These are phyloP conservation scores for Zaprionus lineosus DNA, from an alignment of 2,888 invertebrate genomes.

Conservation along the genomic window DNA sequence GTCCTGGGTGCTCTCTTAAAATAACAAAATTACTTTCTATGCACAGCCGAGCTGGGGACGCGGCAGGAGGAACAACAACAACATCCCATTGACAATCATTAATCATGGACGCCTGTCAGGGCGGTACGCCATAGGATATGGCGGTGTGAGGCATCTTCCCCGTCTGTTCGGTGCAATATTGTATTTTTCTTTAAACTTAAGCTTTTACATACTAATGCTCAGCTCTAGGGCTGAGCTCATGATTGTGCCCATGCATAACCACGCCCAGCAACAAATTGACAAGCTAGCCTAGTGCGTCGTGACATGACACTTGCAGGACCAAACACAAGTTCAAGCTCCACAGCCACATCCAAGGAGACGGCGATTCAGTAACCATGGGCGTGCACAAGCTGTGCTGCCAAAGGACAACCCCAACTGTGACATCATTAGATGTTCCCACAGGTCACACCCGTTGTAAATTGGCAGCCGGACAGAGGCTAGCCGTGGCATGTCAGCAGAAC, in stretches of 20 bases:
- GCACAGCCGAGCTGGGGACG: constrained; percentile 57
- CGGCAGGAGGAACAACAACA: constrained; percentile 32
- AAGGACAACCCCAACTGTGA: constrained; percentile 47
- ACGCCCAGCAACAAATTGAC: constrained; percentile 77
- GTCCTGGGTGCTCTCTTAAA: constrained; percentile 70
- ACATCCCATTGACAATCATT: constrained; percentile 83
- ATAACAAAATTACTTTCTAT: constrained; percentile 77
- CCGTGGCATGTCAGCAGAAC: constrained; percentile 62
- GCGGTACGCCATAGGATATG: constrained; percentile 41
- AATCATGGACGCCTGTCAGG: constrained; percentile 83
- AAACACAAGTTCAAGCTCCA: constrained; percentile 5
- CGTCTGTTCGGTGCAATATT: constrained; percentile 54
- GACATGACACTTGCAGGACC: constrained; percentile 74
- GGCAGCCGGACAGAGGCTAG: constrained; percentile 65
- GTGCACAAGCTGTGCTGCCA: constrained; percentile 23
- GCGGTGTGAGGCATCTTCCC: constrained; percentile 5
- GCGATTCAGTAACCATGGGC: constrained; percentile 29
- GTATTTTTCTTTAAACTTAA: constrained; percentile 58
- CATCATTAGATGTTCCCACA: constrained; percentile 74
- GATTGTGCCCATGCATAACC: constrained; percentile 55
- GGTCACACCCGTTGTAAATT: constrained; percentile 76
- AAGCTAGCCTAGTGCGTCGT: constrained; percentile 70
- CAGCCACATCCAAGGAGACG: constrained; percentile 10
- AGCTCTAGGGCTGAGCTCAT: constrained; percentile 61
- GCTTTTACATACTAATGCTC: constrained; percentile 69